These are phyloP conservation scores for Drosophila rhopaloa DNA, from an alignment of 1,140 invertebrate genomes.

Conservation along the genomic window DNA sequence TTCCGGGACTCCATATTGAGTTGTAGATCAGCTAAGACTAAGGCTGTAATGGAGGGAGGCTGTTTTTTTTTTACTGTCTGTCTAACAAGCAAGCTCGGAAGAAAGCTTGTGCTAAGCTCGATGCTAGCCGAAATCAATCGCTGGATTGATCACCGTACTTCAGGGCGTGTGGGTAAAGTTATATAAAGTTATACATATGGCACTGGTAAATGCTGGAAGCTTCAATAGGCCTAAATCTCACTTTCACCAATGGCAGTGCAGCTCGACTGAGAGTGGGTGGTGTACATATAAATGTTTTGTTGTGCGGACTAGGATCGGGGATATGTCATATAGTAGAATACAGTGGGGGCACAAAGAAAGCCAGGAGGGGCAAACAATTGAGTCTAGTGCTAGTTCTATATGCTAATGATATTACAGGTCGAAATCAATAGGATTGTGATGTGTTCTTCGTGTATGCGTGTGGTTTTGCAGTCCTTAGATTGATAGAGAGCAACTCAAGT, in stretches of 20 bases:
- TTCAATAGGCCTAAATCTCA: slow-evolving; percentile 52
- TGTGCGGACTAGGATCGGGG: slow-evolving; percentile 10
- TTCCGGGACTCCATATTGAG: background rate
- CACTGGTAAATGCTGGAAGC: slow-evolving; percentile 54
- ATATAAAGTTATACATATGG: slow-evolving; percentile 47
- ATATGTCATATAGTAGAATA: slow-evolving; percentile 14
- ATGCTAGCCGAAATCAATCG: slow-evolving; percentile 34
- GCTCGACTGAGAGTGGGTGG: slow-evolving; percentile 27
- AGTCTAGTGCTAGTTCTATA: slow-evolving; percentile 25
- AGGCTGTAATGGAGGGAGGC: slow-evolving; percentile 34
- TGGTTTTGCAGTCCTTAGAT: slow-evolving; percentile 35
- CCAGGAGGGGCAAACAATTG: slow-evolving; percentile 13
- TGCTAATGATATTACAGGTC: slow-evolving; percentile 37
- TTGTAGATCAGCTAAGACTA: slow-evolving; percentile 36
- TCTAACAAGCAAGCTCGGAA: slow-evolving; percentile 39
- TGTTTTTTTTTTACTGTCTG: slow-evolving; percentile 15
- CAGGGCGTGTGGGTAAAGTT: slow-evolving; percentile 21
- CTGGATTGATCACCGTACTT: slow-evolving; percentile 7
- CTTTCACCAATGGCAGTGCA: slow-evolving; percentile 48
- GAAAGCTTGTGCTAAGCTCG: slow-evolving; percentile 71
- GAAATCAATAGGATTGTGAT: slow-evolving; percentile 10
- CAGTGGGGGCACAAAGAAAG: background rate
- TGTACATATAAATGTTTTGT: background rate
- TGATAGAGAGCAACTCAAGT: slow-evolving; percentile 33
- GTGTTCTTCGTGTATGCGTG: slow-evolving; percentile 11